Evolutionary conservation across 2,113 vertebrate species (phyloP).

Genomic region (Ciconia boyciana): DNA sequence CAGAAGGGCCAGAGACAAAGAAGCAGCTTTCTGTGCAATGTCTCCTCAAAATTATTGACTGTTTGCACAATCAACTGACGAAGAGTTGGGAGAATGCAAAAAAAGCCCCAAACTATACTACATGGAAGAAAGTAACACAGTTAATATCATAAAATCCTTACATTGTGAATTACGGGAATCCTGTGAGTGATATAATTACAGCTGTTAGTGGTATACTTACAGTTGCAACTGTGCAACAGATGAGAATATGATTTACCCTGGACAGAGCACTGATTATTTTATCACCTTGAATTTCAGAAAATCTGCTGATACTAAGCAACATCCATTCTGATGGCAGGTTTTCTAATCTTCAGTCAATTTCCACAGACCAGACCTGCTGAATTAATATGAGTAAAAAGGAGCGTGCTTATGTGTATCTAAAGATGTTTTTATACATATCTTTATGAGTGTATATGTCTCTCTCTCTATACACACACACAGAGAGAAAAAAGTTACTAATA

Average conservation of each 20-base stretch:
- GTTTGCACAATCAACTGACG: background rate
- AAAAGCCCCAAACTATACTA: accelerated
- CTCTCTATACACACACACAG: background rate
- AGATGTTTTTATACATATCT: background rate
- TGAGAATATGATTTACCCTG: background rate
- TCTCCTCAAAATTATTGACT: background rate
- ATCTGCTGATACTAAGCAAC: background rate
- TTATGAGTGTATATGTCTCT: background rate
- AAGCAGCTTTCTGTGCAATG: background rate
- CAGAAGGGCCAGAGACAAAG: background rate
- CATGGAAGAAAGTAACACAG: background rate
- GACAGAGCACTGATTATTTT: background rate
- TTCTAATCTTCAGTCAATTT: background rate
- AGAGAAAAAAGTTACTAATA: background rate
- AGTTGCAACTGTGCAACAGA: background rate
- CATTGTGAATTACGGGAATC: background rate
- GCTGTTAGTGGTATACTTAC: background rate
- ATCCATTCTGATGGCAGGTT: background rate
- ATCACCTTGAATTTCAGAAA: background rate
- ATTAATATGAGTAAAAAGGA: background rate
- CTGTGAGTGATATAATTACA: background rate
- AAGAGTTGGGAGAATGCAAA: background rate
- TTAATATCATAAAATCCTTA: background rate
- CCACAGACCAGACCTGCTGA: background rate
- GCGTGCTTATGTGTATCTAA: background rate